Evolutionary conservation across 2,888 invertebrate genomes (phyloP).

Genomic region (Cataglyphis albicans): DNA sequence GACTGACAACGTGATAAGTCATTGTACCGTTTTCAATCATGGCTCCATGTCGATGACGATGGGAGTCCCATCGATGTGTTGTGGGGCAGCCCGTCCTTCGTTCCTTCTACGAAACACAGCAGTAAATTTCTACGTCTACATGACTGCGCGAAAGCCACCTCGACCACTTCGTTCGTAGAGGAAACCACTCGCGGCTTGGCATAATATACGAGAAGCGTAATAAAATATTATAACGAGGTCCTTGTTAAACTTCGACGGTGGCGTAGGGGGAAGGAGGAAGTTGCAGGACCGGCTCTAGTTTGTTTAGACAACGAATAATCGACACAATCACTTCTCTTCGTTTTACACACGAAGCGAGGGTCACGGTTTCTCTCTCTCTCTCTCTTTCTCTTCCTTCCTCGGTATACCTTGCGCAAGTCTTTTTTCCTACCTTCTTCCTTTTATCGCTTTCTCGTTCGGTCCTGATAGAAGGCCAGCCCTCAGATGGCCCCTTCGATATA

Average conservation of each 20-base stretch:
- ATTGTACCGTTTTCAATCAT: conserved; percentile 46
- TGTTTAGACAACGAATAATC: conserved; percentile 86
- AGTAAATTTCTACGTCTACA: conserved; percentile 46
- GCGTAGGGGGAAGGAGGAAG: conserved; percentile 51
- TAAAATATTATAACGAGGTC: conserved; percentile 86
- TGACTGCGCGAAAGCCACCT: conserved; percentile 49
- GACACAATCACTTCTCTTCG: conserved; percentile 80
- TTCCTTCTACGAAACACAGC: conserved; percentile 49
- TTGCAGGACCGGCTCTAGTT: conserved; percentile 80
- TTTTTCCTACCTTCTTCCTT: conserved; percentile 48
- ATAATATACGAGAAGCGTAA: conserved; percentile 71
- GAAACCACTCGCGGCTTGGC: conserved; percentile 42
- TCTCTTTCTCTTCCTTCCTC: not conserved
- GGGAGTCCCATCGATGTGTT: not conserved
- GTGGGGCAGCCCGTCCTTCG: not conserved
- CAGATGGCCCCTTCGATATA: conserved; percentile 67
- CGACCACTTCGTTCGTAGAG: conserved; percentile 28
- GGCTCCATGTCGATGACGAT: conserved; percentile 28
- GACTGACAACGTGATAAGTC: conserved; percentile 51
- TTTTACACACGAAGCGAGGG: conserved; percentile 56
- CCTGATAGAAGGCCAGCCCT: conserved; percentile 41
- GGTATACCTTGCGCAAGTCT: conserved; percentile 2
- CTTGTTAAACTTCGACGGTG: conserved; percentile 83
- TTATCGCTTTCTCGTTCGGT: conserved; percentile 44
- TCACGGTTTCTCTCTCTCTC: conserved; percentile 7